Evolutionary conservation across 2,888 invertebrate species (phyloP).

Genomic region (Eupithecia dodoneata): DNA sequence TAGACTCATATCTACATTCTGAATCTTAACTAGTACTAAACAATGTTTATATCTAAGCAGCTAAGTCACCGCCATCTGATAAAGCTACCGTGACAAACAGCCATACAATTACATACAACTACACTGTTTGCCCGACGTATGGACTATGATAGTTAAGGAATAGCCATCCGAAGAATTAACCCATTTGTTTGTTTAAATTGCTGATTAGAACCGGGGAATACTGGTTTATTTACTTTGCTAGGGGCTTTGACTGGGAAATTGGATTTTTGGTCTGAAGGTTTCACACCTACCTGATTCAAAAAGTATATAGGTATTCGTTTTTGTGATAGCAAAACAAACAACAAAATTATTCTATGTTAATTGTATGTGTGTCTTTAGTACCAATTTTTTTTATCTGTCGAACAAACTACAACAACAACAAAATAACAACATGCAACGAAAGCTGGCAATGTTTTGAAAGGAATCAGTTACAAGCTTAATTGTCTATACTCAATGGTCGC

Average conservation of each 20-base stretch:
- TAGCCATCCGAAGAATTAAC: conserved; percentile 26
- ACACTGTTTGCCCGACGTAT: conserved; percentile 1
- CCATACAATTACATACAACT: conserved; percentile 5
- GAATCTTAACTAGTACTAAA: neutral
- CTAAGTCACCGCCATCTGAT: neutral
- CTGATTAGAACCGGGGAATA: conserved; percentile 26
- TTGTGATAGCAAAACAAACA: neutral
- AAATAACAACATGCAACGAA: neutral
- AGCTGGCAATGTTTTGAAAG: neutral
- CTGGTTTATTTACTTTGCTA: conserved; percentile 18
- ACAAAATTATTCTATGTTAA: no score
- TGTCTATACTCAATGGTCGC: no score
- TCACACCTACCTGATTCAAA: neutral
- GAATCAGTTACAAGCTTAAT: no score
- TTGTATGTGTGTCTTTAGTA: no score
- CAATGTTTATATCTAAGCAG: neutral
- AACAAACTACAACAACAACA: no score
- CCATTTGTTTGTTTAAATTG: conserved; percentile 36
- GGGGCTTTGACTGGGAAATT: conserved; percentile 7
- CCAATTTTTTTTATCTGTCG: no score
- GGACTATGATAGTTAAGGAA: conserved; percentile 8
- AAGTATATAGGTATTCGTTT: neutral
- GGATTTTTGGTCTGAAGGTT: neutral
- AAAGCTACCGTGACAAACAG: neutral
- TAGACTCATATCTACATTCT: neutral